phyloP scores from a whole-genome alignment of 2,113 vertebrate species.

The Coturnix japonica region DNA sequence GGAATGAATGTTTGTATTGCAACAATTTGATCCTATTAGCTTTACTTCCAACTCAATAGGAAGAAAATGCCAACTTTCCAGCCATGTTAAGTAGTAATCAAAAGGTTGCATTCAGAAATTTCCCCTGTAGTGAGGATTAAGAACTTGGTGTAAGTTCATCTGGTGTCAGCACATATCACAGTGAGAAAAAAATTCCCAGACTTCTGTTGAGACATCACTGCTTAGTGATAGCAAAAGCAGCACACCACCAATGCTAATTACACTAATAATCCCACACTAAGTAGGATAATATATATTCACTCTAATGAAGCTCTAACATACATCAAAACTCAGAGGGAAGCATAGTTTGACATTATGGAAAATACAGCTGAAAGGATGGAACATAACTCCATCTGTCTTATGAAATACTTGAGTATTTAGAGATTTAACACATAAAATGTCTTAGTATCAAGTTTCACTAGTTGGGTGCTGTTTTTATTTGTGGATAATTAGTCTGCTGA shows the following conservation, averaged over 20 bases:
- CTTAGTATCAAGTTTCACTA: not conserved
- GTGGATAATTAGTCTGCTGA: not conserved
- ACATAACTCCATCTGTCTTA: not conserved
- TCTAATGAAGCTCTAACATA: conserved; percentile 23
- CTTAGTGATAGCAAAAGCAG: conserved; percentile 32
- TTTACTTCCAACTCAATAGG: not conserved
- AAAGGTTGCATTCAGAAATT: conserved; percentile 59
- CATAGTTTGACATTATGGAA: conserved; percentile 4
- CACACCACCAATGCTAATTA: conserved; percentile 61
- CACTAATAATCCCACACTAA: conserved; percentile 53
- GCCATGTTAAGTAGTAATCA: conserved; percentile 60
- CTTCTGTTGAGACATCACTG: not conserved
- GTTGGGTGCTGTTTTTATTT: not conserved
- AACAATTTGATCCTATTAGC: conserved; percentile 28
- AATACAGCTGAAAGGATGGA: not conserved
- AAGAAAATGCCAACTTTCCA: conserved; percentile 56
- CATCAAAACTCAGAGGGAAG: conserved; percentile 29
- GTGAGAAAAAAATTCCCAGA: conserved; percentile 30
- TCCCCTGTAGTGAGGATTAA: conserved; percentile 60
- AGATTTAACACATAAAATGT: not conserved
- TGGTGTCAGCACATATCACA: conserved; percentile 45
- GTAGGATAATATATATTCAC: conserved; percentile 35
- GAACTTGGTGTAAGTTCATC: conserved; percentile 40
- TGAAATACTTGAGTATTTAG: conserved; percentile 24
- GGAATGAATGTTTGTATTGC: conserved; percentile 42